phyloP scores from a whole-genome alignment of 2,113 vertebrate species.

The Plotosus lineatus region DNA sequence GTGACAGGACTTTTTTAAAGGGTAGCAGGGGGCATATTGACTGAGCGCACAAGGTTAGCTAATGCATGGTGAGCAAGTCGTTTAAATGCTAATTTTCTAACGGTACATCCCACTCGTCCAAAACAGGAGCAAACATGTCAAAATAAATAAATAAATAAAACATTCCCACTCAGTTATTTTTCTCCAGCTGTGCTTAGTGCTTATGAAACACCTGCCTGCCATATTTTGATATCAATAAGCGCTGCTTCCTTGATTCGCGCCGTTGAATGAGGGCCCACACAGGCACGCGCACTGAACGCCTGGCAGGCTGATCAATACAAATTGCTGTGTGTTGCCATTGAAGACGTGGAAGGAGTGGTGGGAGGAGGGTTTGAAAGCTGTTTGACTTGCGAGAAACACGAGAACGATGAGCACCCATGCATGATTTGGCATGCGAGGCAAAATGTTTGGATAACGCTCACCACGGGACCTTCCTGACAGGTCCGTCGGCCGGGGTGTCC shows the following conservation, averaged over 20 bases:
- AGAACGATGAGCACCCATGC: slow-evolving; percentile 61
- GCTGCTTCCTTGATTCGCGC: slow-evolving; percentile 44
- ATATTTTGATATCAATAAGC: slow-evolving; percentile 53
- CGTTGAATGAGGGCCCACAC: slow-evolving; percentile 56
- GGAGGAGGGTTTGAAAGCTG: slow-evolving; percentile 50
- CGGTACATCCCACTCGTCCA: slow-evolving; percentile 13
- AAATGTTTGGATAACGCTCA: slow-evolving; percentile 50
- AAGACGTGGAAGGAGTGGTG: slow-evolving; percentile 24
- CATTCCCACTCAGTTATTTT: slow-evolving; percentile 29
- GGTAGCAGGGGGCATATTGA: slow-evolving; percentile 62
- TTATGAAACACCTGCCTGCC: slow-evolving; percentile 60
- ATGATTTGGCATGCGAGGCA: slow-evolving; percentile 56
- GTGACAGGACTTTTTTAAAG: slow-evolving; percentile 45
- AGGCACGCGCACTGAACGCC: too few species aligned
- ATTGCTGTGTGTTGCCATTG: slow-evolving; percentile 41
- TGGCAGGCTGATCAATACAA: slow-evolving; percentile 63
- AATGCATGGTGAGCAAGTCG: slow-evolving; percentile 65
- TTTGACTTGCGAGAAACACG: slow-evolving; percentile 53
- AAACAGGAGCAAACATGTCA: slow-evolving; percentile 33
- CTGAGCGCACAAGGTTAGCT: slow-evolving; percentile 67
- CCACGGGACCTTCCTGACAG: slow-evolving; percentile 64
- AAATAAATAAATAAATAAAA: slow-evolving; percentile 40
- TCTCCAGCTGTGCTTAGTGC: slow-evolving; percentile 57
- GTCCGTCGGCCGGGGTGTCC: slow-evolving; percentile 55
- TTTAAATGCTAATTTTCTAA: slow-evolving; percentile 74